phyloP scores from a whole-genome alignment of 1,140 invertebrate species.

The Lasioglossum baleicum region DNA sequence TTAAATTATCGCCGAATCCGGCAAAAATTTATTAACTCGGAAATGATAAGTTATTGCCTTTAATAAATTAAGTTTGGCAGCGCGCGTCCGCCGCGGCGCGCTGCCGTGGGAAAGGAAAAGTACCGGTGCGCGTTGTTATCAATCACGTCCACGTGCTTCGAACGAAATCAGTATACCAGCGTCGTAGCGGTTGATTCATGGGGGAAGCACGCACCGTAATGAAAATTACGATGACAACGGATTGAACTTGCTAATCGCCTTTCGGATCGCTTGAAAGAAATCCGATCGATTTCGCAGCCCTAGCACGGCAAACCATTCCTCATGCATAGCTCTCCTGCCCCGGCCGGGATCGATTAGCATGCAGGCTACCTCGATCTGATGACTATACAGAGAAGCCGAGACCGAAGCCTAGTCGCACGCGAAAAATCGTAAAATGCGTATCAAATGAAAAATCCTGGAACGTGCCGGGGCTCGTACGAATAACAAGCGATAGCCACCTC shows the following conservation, averaged over 20 bases:
- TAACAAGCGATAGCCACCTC: constrained; percentile 54
- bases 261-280: constrained; percentile 20
- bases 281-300: constrained; percentile 51
- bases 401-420: constrained; percentile 36
- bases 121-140: constrained; percentile 39
- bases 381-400: constrained; percentile 49
- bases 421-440: constrained; percentile 68
- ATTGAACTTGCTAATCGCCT: background rate
- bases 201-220: constrained; percentile 3
- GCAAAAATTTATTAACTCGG: constrained; percentile 40
- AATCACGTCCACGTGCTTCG: constrained; percentile 40
- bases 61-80: constrained; percentile 42
- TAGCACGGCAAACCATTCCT: constrained; percentile 50
- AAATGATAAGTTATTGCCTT: constrained; percentile 41
- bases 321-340: constrained; percentile 46
- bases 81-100: background rate
- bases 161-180: constrained; percentile 28
- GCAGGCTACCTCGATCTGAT: constrained; percentile 67
- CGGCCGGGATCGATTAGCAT: constrained; percentile 63
- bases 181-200: constrained; percentile 21
- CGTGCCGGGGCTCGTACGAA: constrained; percentile 56
- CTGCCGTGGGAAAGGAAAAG: constrained; percentile 10
- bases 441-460: constrained; percentile 65
- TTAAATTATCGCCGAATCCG: constrained; percentile 46
- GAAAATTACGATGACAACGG: constrained; percentile 49